phyloP scores from a whole-genome alignment of 2,797 vertebrate genomes.

The Molossus alvarezi region DNA sequence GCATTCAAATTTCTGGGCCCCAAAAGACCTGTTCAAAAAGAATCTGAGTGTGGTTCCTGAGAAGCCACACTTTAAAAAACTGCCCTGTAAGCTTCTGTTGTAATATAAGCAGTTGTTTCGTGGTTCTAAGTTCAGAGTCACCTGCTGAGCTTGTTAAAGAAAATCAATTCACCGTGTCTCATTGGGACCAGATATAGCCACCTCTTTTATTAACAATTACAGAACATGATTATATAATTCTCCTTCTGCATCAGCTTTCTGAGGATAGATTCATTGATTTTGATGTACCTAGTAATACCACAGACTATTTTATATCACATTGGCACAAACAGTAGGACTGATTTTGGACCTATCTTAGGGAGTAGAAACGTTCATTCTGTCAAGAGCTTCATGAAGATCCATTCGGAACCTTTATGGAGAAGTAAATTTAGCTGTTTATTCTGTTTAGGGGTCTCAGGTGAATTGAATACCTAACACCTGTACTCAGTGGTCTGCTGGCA shows the following conservation, averaged over 20 bases:
- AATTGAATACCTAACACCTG: constrained; percentile 74
- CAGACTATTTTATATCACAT: background rate
- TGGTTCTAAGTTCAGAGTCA: background rate
- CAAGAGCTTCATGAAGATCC: constrained; percentile 60
- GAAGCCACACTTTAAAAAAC: background rate
- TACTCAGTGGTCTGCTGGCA: constrained; percentile 69
- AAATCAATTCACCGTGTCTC: constrained; percentile 58
- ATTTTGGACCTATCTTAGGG: constrained; percentile 41
- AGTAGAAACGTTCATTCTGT: constrained; percentile 57
- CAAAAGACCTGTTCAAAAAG: background rate
- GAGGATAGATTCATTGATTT: constrained; percentile 35
- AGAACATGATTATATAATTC: background rate
- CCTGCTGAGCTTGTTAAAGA: constrained; percentile 58
- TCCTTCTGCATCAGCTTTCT: constrained; percentile 57
- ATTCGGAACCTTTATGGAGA: background rate
- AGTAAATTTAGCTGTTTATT: constrained; percentile 72
- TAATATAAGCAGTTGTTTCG: background rate
- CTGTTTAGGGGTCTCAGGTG: constrained; percentile 72
- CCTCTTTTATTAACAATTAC: constrained; percentile 59
- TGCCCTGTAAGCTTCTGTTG: background rate
- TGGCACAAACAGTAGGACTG: background rate
- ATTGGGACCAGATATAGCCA: background rate
- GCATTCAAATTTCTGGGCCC: background rate
- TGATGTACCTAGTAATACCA: background rate
- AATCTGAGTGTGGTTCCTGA: background rate